Evolutionary conservation across 2,113 vertebrate species (phyloP).

Genomic region (Rhegmatorhina hoffmannsi): DNA sequence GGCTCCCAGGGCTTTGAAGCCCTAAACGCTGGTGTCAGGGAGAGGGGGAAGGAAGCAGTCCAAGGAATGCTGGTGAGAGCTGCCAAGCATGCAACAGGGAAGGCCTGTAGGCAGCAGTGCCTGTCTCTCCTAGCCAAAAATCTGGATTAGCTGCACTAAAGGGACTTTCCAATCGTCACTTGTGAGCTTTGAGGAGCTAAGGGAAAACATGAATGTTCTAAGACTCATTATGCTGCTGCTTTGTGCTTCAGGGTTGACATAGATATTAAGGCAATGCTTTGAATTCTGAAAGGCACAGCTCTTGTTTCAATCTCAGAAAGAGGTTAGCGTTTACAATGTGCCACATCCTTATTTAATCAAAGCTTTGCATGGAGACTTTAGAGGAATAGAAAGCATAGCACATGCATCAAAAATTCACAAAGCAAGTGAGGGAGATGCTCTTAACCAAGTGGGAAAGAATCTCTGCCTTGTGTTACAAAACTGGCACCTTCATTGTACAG

Average conservation of each 20-base stretch:
- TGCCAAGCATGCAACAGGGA: not conserved
- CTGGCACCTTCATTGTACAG: not conserved
- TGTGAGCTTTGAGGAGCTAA: not conserved
- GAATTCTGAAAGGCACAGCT: not conserved
- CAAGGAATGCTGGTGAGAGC: not conserved
- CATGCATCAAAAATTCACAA: not conserved
- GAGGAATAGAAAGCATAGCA: not conserved
- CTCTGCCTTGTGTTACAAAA: not conserved
- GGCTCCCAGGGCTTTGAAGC: not conserved
- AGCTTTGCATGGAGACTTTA: not conserved
- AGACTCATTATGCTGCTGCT: not conserved
- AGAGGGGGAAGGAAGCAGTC: not conserved
- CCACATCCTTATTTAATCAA: not conserved
- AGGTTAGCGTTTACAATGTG: not conserved
- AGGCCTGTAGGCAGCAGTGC: not conserved
- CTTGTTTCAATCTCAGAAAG: not conserved
- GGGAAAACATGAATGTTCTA: not conserved
- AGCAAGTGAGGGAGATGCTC: not conserved
- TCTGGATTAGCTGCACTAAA: not conserved
- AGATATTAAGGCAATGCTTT: not conserved
- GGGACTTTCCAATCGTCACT: not conserved
- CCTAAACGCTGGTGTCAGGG: not conserved
- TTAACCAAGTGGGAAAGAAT: not conserved
- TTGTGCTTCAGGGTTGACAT: not conserved
- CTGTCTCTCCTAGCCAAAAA: not conserved